Base-by-base conservation (phyloP, 37 sponge, comb jelly and placozoan genomes). In the Aphrocallistes beatrix region DNA sequence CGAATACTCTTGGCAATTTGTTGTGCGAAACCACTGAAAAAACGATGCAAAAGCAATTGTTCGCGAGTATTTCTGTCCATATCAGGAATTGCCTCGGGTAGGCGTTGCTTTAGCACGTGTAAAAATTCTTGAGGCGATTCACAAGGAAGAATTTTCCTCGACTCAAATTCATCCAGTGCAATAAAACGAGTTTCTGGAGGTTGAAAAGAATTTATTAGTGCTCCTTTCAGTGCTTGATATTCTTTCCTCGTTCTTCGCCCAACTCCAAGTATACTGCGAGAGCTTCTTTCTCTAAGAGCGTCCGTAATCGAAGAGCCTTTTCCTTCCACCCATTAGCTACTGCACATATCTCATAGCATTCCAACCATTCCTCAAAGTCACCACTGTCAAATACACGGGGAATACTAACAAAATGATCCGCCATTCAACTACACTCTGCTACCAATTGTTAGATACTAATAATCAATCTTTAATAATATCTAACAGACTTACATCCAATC, bases 381-480 rank as follows among this genome's bases (percentile, higher is more conserved):
- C 75, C 75, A 60, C 3, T 19, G n/a, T 30, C 75, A 60, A 60
- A 60, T 60, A 60, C n/a, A 3, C 75, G 75, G n/a, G 75, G 75
- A 3, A 28, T 13, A 13, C 75, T 60, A 60, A 28, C n/a, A 60
- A 32, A 32, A 60, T 13, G 75, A 25, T 60, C 75, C 32, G 34
- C 75, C 75, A 60, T 60, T n/a, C n/a, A n/a, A n/a, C n/a, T n/a
- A n/a, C 25, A 25, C 75, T 60, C 75, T 60, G 75, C 8, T 60
- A 60, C 75, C 75, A 60, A 60, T 60, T 60, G 75, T 60, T 25
- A 60, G 10, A 13, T 60, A 60, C n/a, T n/a, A n/a, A n/a, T n/a
- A n/a, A n/a, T n/a, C n/a, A n/a, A n/a, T n/a, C n/a, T n/a, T n/a
- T n/a, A n/a, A n/a, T n/a, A n/a, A n/a, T n/a, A n/a, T n/a, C n/a